Evolutionary conservation across 2,113 vertebrate species (phyloP).

Genomic region (Tragelaphus strepsiceros): DNA sequence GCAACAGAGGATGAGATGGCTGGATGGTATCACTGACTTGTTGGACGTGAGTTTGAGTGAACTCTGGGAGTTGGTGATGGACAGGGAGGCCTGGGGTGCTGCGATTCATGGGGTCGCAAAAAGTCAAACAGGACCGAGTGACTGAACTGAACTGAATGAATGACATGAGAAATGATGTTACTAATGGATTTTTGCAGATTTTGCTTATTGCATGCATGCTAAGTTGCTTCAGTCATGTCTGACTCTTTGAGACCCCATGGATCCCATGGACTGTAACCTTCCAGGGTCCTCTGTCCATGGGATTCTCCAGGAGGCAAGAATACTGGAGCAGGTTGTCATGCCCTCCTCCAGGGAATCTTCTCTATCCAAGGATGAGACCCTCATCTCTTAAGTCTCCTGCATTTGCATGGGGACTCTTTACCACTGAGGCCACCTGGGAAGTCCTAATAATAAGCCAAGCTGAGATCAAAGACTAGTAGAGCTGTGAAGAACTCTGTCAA

Average conservation of each 20-base stretch:
- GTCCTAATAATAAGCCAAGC: not conserved
- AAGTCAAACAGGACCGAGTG: too few relatives aligned
- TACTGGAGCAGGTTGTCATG: not conserved
- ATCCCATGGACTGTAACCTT: not conserved
- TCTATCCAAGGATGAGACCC: not conserved
- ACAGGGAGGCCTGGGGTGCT: too few relatives aligned
- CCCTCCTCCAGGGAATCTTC: not conserved
- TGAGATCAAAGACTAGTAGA: not conserved
- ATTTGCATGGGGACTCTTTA: not conserved
- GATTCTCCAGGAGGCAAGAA: not conserved
- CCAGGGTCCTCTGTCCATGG: not conserved
- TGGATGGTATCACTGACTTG: too few relatives aligned
- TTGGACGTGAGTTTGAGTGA: too few relatives aligned
- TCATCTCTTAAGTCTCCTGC: not conserved
- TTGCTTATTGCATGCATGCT: not conserved
- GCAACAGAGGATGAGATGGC: too few relatives aligned
- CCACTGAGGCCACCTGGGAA: not conserved
- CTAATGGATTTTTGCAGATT: not conserved
- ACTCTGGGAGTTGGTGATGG: too few relatives aligned
- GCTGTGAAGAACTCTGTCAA: not conserved
- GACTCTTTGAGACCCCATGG: not conserved
- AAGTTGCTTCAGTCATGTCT: accelerated
- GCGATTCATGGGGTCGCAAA: too few relatives aligned
- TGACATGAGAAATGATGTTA: not conserved
- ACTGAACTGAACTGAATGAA: not conserved